Base-by-base conservation (phyloP, 2,797 vertebrate species). In the Orestias chungarensis region DNA sequence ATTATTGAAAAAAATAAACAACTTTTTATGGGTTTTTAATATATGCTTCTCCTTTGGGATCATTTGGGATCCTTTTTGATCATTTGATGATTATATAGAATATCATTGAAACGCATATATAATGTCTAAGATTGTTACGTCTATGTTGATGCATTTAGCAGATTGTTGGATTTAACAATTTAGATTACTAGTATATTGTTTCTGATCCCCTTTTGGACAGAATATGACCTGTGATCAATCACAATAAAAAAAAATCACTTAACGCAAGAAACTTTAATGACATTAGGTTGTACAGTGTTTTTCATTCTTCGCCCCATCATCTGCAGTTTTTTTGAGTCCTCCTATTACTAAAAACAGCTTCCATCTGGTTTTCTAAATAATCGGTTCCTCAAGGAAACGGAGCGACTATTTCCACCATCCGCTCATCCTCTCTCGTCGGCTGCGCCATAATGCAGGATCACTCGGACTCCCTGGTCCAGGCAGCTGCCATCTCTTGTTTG, bases 391-490 rank as follows among this genome's bases (percentile, higher is more conserved):
- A 18, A 99, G 98, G 97, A 76, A 99, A 98, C 0, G 95, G 96
- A 86, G 95, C 95, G 61, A 97, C 96, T 0, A 97, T 98, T 92
- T 99, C 98, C 29, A 99, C 98, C 25, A 99, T 99, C 86, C 98
- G 98, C 81, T 99, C 98, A 0, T 99, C 98, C 9, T 99, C 98
- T 83, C 93, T 99, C 90, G 98, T 99, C 75, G 98, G 98, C 27
- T 99, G 98, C 82, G 97, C 98, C 33, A 99, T 99, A 87, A 99
- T 99, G 88, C 98, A 99, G 91, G 98, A 99, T 88, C 98, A 99
- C 87, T 99, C 98, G 0, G 98, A 99, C 82, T 99, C 98, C 0
- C 95, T 99, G 0, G 98, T 99, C 66, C 98, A 99, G 89, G 98
- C 98, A 33, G 97, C 98, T 27, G 98, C 98, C 79, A 99, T 99